Evolutionary conservation across 23 tunicate genomes (phyloP).

Genomic region (Styela plicata): DNA sequence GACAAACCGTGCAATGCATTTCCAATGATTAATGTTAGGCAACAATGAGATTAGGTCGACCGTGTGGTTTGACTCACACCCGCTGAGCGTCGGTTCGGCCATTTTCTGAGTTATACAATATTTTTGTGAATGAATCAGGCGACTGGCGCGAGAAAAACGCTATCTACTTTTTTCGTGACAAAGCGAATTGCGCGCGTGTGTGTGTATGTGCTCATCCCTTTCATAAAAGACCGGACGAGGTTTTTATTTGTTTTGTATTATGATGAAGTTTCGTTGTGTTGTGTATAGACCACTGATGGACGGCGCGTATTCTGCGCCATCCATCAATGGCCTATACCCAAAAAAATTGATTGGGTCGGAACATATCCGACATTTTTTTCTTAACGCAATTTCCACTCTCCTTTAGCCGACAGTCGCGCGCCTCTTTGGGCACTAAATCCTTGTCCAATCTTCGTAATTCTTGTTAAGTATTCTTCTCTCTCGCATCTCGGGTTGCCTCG

Average conservation of each 20-base stretch:
- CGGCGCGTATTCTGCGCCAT: too few species aligned
- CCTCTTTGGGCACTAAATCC: too few species aligned
- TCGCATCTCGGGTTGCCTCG: too few species aligned
- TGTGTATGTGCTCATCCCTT: not conserved
- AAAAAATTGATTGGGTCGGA: too few species aligned
- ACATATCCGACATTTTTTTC: not conserved
- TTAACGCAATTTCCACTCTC: not conserved
- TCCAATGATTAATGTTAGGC: not conserved
- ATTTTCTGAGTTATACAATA: not conserved
- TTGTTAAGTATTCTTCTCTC: too few species aligned
- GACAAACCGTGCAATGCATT: not conserved
- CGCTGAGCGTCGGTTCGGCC: not conserved
- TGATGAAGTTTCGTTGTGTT: too few species aligned
- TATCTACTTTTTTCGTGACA: not conserved
- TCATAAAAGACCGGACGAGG: not conserved
- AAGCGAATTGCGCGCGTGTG: not conserved
- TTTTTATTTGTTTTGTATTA: not conserved
- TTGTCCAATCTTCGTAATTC: too few species aligned
- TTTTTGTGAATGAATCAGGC: not conserved
- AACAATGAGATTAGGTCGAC: not conserved
- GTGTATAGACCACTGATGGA: too few species aligned
- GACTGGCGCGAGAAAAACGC: not conserved
- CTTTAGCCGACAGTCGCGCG: not conserved
- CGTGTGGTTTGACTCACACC: not conserved
- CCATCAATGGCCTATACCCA: too few species aligned